phyloP scores from a whole-genome alignment of 2,113 vertebrate genomes.

The Theristicus caerulescens region DNA sequence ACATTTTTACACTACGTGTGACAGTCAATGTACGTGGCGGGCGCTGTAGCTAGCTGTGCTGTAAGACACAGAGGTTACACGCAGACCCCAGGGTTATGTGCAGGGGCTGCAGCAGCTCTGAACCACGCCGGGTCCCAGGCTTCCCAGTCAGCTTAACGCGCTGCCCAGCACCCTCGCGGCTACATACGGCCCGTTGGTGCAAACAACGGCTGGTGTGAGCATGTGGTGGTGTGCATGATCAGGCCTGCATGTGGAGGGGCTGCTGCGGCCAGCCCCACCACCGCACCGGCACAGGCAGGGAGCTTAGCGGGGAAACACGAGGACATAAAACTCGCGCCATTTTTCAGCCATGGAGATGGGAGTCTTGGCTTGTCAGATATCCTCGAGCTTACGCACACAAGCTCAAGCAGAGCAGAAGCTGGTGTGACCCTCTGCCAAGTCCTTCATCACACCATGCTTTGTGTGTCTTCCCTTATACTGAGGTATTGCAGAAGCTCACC shows the following conservation, averaged over 20 bases:
- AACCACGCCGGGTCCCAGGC: not conserved
- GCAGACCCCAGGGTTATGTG: not conserved
- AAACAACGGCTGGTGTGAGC: too few relatives aligned
- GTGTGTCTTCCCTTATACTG: not conserved
- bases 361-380: not conserved
- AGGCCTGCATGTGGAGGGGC: accelerated
- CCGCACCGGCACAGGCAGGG: not conserved
- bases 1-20: accelerated
- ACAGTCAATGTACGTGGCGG: accelerated
- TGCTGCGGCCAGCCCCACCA: not conserved
- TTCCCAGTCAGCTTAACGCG: not conserved
- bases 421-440: not conserved
- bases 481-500: not conserved
- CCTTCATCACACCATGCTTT: not conserved
- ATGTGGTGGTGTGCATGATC: not conserved
- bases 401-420: not conserved
- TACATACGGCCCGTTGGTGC: accelerated
- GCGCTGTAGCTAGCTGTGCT: not conserved
- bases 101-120: not conserved
- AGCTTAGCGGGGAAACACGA: not conserved
- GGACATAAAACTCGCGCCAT: accelerated
- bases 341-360: not conserved
- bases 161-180: not conserved
- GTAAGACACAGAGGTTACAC: too few relatives aligned
- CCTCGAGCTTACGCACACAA: not conserved